Base-by-base conservation (phyloP, 2,888 invertebrate genomes). In the Caenorhabditis angaria region DNA sequence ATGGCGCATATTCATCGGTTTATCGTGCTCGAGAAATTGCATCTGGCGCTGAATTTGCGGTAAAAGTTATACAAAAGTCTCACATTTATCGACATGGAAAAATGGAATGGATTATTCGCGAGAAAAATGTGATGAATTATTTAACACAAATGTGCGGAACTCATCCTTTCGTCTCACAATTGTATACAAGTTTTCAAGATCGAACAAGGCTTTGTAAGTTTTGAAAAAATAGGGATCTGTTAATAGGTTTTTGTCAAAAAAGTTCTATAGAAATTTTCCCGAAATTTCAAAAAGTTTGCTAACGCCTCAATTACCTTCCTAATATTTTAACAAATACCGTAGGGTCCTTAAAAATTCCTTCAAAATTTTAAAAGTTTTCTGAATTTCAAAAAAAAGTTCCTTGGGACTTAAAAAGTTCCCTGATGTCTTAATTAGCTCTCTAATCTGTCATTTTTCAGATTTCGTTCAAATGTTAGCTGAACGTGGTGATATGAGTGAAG, bases 141-240 rank as follows among this genome's bases (percentile, higher is more conserved):
- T 90, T 96, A 83, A 93, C 92, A 82, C 91, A 92, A 76, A 88
- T 92, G 82, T 54, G 67, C 12, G 76, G 75, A 1, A 91, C 92
- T 70, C 88, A 88, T 70, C 93, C 94, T 74, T 96, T 94, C 88
- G 94, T 99, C 88, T 94, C 97, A 62, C 93, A 93, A 88, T 91
- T 99, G 70, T 94, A 93, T 88, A 95, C 94, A 90, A 95, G 97
- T 68, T 99, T 99, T 90, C 97, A 99, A 90, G 97, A 97, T 88
- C 18, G 25, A 14, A 3, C 59, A 4, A 25, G 62, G 8, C 62
- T 73, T 48, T 97, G 91, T 91, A 90, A 81, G 83, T 71, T 35
- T 12, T 14, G 14, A 47, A 22, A 12, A 29, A 25, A n/a, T n/a
- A n/a, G n/a, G n/a, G n/a, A n/a, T n/a, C n/a, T n/a, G n/a, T n/a